Conservation (phyloP, 2,888 invertebrate genomes). For the Globia sparganii region DNA sequence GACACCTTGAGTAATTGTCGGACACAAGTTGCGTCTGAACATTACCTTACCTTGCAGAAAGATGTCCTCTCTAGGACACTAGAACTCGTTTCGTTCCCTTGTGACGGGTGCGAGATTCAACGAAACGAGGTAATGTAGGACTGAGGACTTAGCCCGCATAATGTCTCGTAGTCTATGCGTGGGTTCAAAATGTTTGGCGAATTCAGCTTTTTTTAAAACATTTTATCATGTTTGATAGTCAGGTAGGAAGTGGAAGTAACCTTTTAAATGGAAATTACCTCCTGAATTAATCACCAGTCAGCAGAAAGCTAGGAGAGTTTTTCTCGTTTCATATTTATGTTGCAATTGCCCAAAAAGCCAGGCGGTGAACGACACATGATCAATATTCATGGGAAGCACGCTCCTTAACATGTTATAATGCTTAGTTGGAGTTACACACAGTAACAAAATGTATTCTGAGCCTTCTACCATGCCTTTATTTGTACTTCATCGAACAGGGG, state of each 20-base stretch:
- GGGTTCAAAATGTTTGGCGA: constrained; percentile 10
- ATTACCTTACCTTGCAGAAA: constrained; percentile 47
- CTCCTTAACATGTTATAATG: constrained; percentile 10
- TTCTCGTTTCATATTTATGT: not conserved
- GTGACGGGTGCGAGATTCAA: constrained; percentile 50
- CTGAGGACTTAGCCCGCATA: constrained; percentile 31
- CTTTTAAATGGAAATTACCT: not conserved
- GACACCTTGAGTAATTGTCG: constrained; percentile 48
- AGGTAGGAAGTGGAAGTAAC: not conserved
- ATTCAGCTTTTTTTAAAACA: not conserved
- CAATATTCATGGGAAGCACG: constrained; percentile 17
- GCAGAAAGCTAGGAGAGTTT: not conserved
- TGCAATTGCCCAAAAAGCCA: not conserved
- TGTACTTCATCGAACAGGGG: constrained; percentile 52
- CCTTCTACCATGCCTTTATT: constrained; percentile 32
- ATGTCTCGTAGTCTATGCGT: constrained; percentile 15
- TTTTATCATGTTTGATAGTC: not conserved
- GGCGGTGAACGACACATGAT: not conserved
- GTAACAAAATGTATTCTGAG: constrained; percentile 21
- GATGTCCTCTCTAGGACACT: constrained; percentile 55
- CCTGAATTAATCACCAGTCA: not conserved
- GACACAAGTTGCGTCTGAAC: constrained; percentile 38
- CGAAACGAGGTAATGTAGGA: constrained; percentile 43
- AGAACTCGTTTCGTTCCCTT: constrained; percentile 49
- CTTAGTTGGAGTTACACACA: constrained; percentile 29